Evolutionary conservation across 2,888 invertebrate genomes (phyloP).

Genomic region (Mycalesis mineus): DNA sequence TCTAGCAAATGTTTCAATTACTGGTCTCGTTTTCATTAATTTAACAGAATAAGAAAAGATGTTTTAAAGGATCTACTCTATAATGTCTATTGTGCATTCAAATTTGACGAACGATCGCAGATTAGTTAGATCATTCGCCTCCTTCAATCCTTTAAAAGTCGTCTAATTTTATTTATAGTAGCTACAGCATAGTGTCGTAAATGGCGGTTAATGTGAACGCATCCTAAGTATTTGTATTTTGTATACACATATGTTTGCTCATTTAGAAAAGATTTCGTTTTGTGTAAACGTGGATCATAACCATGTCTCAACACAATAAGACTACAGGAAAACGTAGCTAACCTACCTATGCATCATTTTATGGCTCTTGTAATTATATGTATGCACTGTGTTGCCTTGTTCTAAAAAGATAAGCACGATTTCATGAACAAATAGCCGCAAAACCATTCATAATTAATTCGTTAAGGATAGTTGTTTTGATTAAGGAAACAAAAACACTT

Average conservation of each 20-base stretch:
- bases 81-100: not conserved
- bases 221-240: not conserved
- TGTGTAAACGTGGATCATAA: not conserved
- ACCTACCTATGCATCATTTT: not conserved
- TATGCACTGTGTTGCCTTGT: conserved; percentile 8
- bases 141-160: no score
- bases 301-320: not conserved
- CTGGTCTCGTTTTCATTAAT: not conserved
- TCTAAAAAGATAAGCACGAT: conserved; percentile 16
- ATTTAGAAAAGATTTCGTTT: not conserved
- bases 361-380: not conserved
- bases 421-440: conserved; percentile 2
- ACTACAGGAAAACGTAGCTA: not conserved
- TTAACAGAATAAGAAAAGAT: not conserved
- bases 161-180: no score
- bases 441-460: not conserved
- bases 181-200: not conserved
- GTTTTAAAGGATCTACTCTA: not conserved
- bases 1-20: conserved; percentile 7
- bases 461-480: conserved; percentile 1
- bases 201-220: not conserved
- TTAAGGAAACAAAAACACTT: conserved; percentile 2
- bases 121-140: not conserved
- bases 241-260: not conserved
- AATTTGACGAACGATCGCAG: not conserved